phyloP scores from a whole-genome alignment of 2,797 vertebrate species.

The Bradypus variegatus region DNA sequence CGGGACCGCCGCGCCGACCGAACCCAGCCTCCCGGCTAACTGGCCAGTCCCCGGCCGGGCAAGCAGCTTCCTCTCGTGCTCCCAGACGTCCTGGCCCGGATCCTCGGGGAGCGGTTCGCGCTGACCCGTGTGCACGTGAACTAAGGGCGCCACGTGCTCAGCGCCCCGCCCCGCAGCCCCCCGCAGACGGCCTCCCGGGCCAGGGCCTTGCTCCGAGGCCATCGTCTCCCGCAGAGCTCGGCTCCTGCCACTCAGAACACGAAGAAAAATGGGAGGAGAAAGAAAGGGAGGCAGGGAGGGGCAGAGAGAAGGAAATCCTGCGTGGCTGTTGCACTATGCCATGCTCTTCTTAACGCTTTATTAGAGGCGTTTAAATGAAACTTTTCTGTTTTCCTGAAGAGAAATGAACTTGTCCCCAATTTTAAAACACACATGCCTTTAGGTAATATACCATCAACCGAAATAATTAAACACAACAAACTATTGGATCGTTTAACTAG shows the following conservation, averaged over 20 bases:
- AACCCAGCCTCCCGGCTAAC: no score
- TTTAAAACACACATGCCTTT: background rate
- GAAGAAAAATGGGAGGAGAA: background rate
- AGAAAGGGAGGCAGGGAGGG: background rate
- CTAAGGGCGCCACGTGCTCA: background rate
- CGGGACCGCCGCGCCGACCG: no score
- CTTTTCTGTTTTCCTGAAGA: background rate
- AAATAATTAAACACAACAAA: slow-evolving; percentile 23
- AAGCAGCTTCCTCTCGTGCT: background rate
- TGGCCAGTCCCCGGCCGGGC: background rate
- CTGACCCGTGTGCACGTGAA: background rate
- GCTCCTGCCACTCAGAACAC: background rate
- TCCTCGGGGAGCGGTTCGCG: background rate
- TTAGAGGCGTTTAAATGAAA: background rate
- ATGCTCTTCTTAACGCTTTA: background rate
- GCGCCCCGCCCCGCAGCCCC: background rate
- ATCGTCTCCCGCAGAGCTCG: background rate
- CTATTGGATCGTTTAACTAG: background rate
- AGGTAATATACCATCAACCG: background rate
- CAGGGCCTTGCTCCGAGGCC: background rate
- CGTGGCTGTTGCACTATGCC: background rate
- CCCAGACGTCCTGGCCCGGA: background rate
- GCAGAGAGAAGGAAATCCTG: no score
- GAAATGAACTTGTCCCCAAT: background rate
- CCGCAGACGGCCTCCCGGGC: background rate